Evolutionary conservation across 2,888 invertebrate species (phyloP).

Genomic region (Aphodius granarius): DNA sequence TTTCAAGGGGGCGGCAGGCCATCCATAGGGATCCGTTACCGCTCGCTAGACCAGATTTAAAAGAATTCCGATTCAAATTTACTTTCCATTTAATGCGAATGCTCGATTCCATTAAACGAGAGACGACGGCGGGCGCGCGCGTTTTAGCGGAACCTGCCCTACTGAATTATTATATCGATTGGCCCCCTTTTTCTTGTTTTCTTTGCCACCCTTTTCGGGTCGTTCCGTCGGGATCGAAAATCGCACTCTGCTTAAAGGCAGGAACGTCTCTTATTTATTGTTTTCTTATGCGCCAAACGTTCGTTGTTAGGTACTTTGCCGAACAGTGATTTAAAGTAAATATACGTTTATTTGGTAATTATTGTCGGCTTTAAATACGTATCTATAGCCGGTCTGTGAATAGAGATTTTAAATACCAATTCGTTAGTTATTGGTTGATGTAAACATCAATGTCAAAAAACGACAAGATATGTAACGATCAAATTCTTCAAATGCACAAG

Average conservation of each 20-base stretch:
- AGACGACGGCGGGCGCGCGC: background rate
- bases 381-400: too few species aligned
- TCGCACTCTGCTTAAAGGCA: background rate
- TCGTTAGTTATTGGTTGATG: too few species aligned
- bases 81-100: constrained; percentile 10
- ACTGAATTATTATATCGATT: constrained; percentile 10
- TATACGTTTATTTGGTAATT: background rate
- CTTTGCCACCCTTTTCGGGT: background rate
- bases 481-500: too few species aligned
- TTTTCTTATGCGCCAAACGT: background rate
- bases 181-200: constrained; percentile 3
- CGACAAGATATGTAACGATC: too few species aligned
- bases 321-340: background rate
- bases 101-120: constrained; percentile 7
- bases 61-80: constrained; percentile 14
- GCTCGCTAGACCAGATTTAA: constrained; percentile 7
- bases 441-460: too few species aligned
- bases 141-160: background rate
- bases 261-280: background rate
- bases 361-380: background rate
- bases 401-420: too few species aligned
- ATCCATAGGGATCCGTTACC: background rate
- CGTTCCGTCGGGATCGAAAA: background rate
- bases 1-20: background rate
- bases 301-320: background rate